These are phyloP conservation scores for Dynastes tityus DNA, from an alignment of 2,888 invertebrate genomes.

Conservation along the genomic window DNA sequence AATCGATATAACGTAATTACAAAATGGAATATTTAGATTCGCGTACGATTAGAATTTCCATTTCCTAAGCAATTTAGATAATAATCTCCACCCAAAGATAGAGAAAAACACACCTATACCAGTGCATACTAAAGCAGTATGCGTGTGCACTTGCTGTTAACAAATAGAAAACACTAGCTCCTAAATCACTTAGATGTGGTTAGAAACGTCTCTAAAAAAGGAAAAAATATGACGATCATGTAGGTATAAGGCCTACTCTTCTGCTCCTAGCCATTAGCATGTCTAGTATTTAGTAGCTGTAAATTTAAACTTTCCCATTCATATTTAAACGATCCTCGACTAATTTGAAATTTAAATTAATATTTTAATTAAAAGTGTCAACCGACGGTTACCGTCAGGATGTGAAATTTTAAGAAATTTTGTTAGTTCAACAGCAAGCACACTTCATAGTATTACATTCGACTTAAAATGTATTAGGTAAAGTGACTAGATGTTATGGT, in stretches of 20 bases:
- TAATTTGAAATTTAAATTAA: constrained; percentile 39
- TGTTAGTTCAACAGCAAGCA: constrained; percentile 8
- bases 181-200: constrained; percentile 10
- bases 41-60: not conserved
- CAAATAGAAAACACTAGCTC: not conserved
- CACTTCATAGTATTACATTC: not conserved
- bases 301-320: constrained; percentile 21
- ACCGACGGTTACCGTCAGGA: not conserved
- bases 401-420: constrained; percentile 9
- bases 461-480: not conserved
- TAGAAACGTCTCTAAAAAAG: constrained; percentile 14
- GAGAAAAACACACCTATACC: not conserved
- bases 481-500: not conserved
- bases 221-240: not conserved
- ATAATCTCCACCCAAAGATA: constrained; percentile 1
- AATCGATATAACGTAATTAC: not conserved
- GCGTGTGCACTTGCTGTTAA: not conserved
- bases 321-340: constrained; percentile 16
- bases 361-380: constrained; percentile 29
- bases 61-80: constrained; percentile 10
- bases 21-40: not conserved
- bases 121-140: not conserved
- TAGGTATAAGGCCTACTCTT: not conserved
- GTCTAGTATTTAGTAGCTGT: constrained; percentile 9
- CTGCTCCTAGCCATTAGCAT: constrained; percentile 3